phyloP scores from a whole-genome alignment of 2,113 vertebrate species.

The Clarias macrocephalus region DNA sequence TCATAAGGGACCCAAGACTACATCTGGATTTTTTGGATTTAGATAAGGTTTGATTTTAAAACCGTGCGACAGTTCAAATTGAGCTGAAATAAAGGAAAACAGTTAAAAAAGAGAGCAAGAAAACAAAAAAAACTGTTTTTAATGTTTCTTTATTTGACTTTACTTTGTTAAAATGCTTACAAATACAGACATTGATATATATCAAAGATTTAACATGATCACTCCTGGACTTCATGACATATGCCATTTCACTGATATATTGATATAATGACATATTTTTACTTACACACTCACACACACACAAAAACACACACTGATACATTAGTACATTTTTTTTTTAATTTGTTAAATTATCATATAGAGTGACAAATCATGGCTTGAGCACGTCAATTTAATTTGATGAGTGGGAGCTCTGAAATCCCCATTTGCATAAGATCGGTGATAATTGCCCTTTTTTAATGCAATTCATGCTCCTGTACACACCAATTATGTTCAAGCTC shows the following conservation, averaged over 20 bases:
- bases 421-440: conserved; percentile 49
- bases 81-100: background rate
- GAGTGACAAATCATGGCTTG: conserved; percentile 26
- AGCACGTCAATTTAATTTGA: conserved; percentile 49
- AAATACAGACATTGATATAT: too few relatives aligned
- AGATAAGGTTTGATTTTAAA: too few relatives aligned
- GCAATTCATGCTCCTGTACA: conserved; percentile 56
- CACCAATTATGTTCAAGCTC: conserved; percentile 55
- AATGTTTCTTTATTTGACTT: background rate
- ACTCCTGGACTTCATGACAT: background rate
- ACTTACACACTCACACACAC: background rate
- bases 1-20: too few relatives aligned
- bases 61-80: background rate
- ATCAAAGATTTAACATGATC: background rate
- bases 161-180: background rate
- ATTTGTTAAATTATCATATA: conserved; percentile 39
- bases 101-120: background rate
- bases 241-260: background rate
- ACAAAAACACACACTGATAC: background rate
- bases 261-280: background rate
- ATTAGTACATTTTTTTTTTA: conserved; percentile 23
- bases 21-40: background rate
- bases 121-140: too few relatives aligned
- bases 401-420: conserved; percentile 31
- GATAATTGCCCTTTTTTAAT: conserved; percentile 57